Base-by-base conservation (phyloP, 2,113 vertebrate genomes). In the Ibidorhyncha struthersii region DNA sequence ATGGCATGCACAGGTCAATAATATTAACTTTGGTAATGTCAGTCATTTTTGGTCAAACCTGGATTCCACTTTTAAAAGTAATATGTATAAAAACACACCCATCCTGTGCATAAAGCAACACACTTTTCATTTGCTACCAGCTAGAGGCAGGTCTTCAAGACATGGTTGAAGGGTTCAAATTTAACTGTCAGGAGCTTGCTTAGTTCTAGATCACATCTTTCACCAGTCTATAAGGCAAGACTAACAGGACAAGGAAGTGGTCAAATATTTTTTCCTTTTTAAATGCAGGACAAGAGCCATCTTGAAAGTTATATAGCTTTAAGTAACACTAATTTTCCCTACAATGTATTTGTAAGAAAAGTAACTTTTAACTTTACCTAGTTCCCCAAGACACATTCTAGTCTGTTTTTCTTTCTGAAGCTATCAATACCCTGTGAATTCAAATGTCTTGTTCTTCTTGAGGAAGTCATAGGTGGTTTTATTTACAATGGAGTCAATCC, bases 401-500 rank as follows among this genome's bases (percentile, higher is more conserved):
- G 55, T 72, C 67, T 93, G 85, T 81, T 95, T 91, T 47, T 58
- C 91, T 59, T 78, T 63, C 87, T 67, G 47, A 90, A 90, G 59
- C 73, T 77, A 83, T 66, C 88, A 78, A 93, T 95, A 97, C 93
- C 97, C 94, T 95, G 90, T 95, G 69, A 93, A 77, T 73, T 83
- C 80, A 93, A 97, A 96, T 89, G 81, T 92, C 96, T 73, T 93
- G 91, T 89, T 96, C 91, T 96, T 91, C 95, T 97, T 96, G 96
- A 97, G 90, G 95, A 97, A 93, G 86, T 49, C 71, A 93, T 36
- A 93, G 61, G 95, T 96, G 97, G 92, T 93, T 98, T 98, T 98
- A 98, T 98, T 98, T 98, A 99, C 97, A 99, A 97, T 94, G 94
- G 94, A 96, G 93, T 97, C 89, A 86, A 82, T 82, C 78, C 47